Evolutionary conservation across 2,888 invertebrate species (phyloP).

Genomic region (Neoscelio sp.): DNA sequence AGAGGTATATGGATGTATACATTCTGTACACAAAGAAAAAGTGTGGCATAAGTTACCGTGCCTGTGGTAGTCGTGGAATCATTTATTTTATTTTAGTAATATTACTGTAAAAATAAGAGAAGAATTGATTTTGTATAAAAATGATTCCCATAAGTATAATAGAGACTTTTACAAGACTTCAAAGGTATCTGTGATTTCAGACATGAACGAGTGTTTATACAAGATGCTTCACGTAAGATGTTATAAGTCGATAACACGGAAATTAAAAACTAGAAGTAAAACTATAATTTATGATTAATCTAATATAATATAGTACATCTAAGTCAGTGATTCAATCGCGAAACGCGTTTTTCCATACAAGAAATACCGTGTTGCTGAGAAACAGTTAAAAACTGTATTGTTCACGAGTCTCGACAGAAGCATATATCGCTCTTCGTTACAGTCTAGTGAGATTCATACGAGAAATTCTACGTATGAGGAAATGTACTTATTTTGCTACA

Average conservation of each 20-base stretch:
- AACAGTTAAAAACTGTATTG: slow-evolving; percentile 62
- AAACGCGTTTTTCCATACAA: slow-evolving; percentile 11
- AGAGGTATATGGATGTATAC: slow-evolving; percentile 1
- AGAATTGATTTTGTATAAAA: no score
- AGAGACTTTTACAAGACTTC: no score
- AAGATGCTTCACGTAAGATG: no score
- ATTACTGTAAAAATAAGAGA: no score
- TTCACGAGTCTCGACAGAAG: slow-evolving; percentile 31
- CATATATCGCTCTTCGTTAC: slow-evolving; percentile 53
- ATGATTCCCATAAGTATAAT: no score
- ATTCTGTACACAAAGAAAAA: no score
- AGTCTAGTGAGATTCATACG: slow-evolving; percentile 51
- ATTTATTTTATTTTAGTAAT: no score
- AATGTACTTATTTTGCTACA: slow-evolving; percentile 47
- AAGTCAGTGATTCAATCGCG: slow-evolving; percentile 29
- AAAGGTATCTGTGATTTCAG: no score
- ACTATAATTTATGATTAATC: slow-evolving; percentile 5
- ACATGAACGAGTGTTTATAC: no score
- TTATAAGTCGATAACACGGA: no score
- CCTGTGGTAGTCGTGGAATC: no score
- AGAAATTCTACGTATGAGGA: slow-evolving; percentile 55
- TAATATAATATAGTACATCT: slow-evolving; percentile 25
- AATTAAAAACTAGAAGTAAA: neutral
- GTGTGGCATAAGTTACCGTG: no score
- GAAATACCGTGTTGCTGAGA: slow-evolving; percentile 33